Evolutionary conservation across 1,140 invertebrate genomes (phyloP).

Genomic region (Homarus americanus): DNA sequence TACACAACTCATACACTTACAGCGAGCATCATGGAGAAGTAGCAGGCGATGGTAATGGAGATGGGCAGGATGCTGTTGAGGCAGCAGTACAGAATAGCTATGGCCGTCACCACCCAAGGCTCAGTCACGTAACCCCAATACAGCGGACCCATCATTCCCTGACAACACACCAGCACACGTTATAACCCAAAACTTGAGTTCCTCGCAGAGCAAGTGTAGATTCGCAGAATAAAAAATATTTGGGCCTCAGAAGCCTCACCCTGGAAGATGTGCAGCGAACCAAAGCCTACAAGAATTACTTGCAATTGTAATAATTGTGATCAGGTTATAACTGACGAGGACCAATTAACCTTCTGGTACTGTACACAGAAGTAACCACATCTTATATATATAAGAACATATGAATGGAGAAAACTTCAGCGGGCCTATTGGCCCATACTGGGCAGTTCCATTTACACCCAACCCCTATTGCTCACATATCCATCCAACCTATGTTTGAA

Average conservation of each 20-base stretch:
- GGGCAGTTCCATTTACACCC: no score
- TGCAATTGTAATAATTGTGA: neutral
- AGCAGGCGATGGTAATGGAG: constrained; percentile 1
- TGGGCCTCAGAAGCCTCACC: neutral
- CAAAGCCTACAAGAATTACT: no score
- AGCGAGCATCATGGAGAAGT: neutral
- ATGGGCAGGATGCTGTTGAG: neutral
- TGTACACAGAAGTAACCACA: no score
- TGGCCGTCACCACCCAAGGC: neutral
- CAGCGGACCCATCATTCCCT: neutral
- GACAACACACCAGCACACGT: neutral
- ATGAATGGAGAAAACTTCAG: no score
- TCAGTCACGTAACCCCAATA: neutral
- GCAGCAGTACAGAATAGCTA: constrained; percentile 1
- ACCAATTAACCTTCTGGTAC: neutral
- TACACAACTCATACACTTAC: neutral
- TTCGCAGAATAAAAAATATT: neutral
- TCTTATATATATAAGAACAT: no score
- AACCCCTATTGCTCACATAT: no score
- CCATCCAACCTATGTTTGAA: no score
- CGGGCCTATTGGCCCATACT: no score
- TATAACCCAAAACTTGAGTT: neutral
- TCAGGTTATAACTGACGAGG: neutral
- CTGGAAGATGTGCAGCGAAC: no score
- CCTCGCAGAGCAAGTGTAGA: neutral